Evolutionary conservation across 2,797 vertebrate genomes (phyloP).

Genomic region (Crax fasciolata): DNA sequence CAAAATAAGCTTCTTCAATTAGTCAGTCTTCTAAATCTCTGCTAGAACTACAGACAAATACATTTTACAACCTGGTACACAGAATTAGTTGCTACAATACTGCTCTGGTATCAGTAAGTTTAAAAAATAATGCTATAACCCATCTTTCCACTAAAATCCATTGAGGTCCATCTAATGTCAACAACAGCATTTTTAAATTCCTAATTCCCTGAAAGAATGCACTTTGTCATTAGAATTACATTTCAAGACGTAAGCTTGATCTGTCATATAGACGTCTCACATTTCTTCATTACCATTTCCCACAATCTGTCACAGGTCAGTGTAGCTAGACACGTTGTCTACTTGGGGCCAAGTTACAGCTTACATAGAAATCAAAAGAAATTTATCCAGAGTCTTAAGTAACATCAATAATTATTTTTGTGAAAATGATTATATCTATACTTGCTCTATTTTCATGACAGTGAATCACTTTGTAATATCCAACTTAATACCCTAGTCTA

Average conservation of each 20-base stretch:
- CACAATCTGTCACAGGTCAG: not conserved
- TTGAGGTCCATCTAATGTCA: not conserved
- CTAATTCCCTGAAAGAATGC: slow-evolving; percentile 30
- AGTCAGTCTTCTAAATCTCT: not conserved
- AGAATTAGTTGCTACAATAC: not conserved
- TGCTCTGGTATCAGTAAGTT: not conserved
- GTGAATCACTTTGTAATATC: not conserved
- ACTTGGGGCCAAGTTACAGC: not conserved
- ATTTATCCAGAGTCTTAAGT: not conserved
- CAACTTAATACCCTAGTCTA: not conserved
- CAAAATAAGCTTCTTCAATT: slow-evolving; percentile 12
- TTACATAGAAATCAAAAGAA: not conserved
- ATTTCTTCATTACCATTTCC: slow-evolving; percentile 26
- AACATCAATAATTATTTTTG: not conserved
- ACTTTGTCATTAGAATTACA: not conserved
- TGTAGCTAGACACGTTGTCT: not conserved
- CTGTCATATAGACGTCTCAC: not conserved
- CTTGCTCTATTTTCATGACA: not conserved
- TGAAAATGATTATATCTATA: not conserved
- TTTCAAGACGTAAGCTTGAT: not conserved
- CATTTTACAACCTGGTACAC: not conserved
- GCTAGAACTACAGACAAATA: not conserved
- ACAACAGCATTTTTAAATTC: not conserved
- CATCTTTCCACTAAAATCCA: not conserved
- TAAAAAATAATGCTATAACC: not conserved